phyloP scores from a whole-genome alignment of 2,888 invertebrate genomes.

The Blastobasis adustella region DNA sequence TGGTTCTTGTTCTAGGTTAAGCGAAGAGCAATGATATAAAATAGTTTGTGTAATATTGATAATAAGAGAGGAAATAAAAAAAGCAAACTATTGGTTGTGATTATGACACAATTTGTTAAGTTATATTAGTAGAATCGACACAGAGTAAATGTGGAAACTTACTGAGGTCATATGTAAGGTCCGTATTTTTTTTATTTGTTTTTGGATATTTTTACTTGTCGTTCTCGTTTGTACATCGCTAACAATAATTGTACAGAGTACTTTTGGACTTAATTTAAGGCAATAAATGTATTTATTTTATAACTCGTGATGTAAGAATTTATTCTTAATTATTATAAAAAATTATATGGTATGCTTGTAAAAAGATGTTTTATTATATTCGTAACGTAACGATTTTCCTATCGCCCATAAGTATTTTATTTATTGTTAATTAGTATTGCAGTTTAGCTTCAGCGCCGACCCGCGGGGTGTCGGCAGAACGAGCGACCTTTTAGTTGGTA shows the following conservation, averaged over 20 bases:
- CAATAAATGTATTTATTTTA: conserved; percentile 76
- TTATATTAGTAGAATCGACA: conserved; percentile 64
- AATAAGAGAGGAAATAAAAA: conserved; percentile 66
- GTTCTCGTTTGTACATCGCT: conserved; percentile 74
- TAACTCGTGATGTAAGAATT: conserved; percentile 75
- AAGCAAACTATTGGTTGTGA: conserved; percentile 75
- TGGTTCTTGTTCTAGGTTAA: conserved; percentile 72
- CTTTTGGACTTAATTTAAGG: conserved; percentile 75
- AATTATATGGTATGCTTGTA: conserved; percentile 75
- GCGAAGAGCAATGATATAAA: conserved; percentile 73
- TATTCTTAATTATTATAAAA: conserved; percentile 75
- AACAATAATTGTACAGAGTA: conserved; percentile 75
- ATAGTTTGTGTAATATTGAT: conserved; percentile 73
- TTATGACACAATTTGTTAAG: conserved; percentile 74
- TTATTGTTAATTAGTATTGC: too few species aligned
- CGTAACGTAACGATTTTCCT: too few species aligned
- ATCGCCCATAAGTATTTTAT: too few species aligned
- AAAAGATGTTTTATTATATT: conserved; percentile 51
- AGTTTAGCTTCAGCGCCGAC: too few species aligned
- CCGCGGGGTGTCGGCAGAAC: too few species aligned
- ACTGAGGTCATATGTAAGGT: conserved; percentile 57
- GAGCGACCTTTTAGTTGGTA: too few species aligned
- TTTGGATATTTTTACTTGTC: conserved; percentile 64
- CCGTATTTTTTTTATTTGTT: conserved; percentile 38
- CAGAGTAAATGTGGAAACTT: conserved; percentile 49